Conservation (phyloP, 1,140 invertebrate species). For the Conopomorpha cramerella region DNA sequence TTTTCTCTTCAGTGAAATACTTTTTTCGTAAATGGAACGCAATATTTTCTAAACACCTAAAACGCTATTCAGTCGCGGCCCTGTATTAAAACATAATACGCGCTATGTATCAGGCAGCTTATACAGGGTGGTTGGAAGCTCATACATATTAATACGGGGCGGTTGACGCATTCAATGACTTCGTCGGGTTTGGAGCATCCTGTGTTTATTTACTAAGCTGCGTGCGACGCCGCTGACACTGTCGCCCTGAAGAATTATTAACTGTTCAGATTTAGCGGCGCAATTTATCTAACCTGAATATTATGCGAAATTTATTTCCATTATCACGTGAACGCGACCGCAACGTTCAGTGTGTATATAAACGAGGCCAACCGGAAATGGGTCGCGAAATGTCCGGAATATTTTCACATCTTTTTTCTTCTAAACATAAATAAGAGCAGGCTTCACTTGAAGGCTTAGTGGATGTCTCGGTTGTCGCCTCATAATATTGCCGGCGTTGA, state of each 20-base stretch:
- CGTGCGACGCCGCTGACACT: too few species aligned
- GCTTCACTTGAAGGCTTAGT: slow-evolving; percentile 44
- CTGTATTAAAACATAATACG: background rate
- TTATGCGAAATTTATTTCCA: too few species aligned
- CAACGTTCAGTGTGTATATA: too few species aligned
- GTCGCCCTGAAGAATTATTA: too few species aligned
- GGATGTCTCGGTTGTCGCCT: slow-evolving; percentile 34
- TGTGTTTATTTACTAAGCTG: slow-evolving; percentile 14
- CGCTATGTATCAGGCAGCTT: background rate
- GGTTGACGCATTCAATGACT: slow-evolving; percentile 23
- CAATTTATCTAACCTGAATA: too few species aligned
- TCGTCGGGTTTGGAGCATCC: slow-evolving; percentile 11
- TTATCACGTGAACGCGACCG: too few species aligned
- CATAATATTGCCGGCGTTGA: slow-evolving; percentile 39
- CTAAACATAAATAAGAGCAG: slow-evolving; percentile 43
- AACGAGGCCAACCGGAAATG: slow-evolving; percentile 4
- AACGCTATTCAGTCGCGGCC: background rate
- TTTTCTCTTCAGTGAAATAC: too few species aligned
- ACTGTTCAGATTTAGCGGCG: too few species aligned
- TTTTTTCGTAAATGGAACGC: too few species aligned
- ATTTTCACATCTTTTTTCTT: slow-evolving; percentile 19
- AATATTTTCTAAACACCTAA: background rate
- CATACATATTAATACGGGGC: slow-evolving; percentile 39
- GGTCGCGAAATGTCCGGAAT: slow-evolving; percentile 15
- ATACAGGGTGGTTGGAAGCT: slow-evolving; percentile 9